Conservation (phyloP, 1,140 invertebrate species). For the Eciton burchellii region DNA sequence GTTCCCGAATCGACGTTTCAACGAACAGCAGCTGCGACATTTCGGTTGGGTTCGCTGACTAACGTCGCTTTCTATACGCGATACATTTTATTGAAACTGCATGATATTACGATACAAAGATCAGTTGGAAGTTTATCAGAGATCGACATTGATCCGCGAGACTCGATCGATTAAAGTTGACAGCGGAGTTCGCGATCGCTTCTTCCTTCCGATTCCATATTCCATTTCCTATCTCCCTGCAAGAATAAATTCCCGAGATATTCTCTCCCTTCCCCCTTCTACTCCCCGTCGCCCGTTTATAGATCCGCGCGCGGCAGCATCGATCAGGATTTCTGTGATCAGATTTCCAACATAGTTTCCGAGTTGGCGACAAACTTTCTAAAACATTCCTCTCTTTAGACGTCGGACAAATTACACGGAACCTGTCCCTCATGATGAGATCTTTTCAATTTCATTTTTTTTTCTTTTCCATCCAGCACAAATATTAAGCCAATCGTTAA, state of each 20-base stretch:
- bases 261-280: too few relatives aligned
- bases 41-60: constrained; percentile 8
- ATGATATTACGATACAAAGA: neutral
- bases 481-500: constrained; percentile 46
- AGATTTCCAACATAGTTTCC: constrained; percentile 19
- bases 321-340: constrained; percentile 15
- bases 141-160: neutral
- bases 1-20: constrained; percentile 24
- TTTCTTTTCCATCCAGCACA: constrained; percentile 8
- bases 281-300: too few relatives aligned
- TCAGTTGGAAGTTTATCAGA: constrained; percentile 18
- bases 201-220: constrained; percentile 1
- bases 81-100: constrained; percentile 7
- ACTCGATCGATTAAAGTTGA: constrained; percentile 19
- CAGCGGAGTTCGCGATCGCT: constrained; percentile 19
- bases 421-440: neutral
- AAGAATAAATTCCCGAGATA: constrained; percentile 37
- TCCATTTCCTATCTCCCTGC: constrained; percentile 14
- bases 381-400: constrained; percentile 42
- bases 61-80: neutral
- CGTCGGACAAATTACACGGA: constrained; percentile 24
- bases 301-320: constrained; percentile 9
- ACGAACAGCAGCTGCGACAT: neutral
- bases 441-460: neutral
- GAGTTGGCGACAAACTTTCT: constrained; percentile 14